Conservation (phyloP, 2,797 vertebrate genomes). For the Falco peregrinus region DNA sequence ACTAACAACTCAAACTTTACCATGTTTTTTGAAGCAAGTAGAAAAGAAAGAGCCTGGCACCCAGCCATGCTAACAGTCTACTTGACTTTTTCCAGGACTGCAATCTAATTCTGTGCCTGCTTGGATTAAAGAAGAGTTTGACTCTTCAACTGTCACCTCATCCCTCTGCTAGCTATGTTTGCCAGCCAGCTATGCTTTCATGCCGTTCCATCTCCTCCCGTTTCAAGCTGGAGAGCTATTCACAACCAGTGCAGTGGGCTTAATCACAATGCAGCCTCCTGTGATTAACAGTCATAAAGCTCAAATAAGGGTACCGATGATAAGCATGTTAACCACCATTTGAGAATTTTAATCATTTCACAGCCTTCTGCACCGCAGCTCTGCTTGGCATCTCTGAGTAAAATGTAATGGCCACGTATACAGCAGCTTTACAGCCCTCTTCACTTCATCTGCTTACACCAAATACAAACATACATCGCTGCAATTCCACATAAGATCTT, state of each 20-base stretch:
- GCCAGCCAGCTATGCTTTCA: neutral
- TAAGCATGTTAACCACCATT: neutral
- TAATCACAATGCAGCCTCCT: neutral
- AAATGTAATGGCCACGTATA: neutral
- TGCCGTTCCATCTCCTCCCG: neutral
- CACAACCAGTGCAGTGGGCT: neutral
- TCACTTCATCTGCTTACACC: neutral
- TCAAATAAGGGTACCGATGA: neutral
- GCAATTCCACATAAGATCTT: neutral
- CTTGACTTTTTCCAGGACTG: neutral
- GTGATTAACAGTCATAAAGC: neutral
- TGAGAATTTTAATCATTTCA: conserved; percentile 8
- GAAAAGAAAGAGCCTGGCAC: neutral
- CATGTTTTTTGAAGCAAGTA: neutral
- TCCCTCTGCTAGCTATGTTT: neutral
- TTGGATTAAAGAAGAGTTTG: neutral
- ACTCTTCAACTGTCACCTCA: neutral
- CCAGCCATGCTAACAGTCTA: neutral
- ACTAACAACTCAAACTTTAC: neutral
- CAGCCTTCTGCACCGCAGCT: neutral
- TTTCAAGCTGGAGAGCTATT: neutral
- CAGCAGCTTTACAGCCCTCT: neutral
- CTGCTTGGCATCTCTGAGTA: neutral
- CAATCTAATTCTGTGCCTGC: neutral
- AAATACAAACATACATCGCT: neutral